phyloP scores from a whole-genome alignment of 2,113 vertebrate genomes.

The Lonchura striata region DNA sequence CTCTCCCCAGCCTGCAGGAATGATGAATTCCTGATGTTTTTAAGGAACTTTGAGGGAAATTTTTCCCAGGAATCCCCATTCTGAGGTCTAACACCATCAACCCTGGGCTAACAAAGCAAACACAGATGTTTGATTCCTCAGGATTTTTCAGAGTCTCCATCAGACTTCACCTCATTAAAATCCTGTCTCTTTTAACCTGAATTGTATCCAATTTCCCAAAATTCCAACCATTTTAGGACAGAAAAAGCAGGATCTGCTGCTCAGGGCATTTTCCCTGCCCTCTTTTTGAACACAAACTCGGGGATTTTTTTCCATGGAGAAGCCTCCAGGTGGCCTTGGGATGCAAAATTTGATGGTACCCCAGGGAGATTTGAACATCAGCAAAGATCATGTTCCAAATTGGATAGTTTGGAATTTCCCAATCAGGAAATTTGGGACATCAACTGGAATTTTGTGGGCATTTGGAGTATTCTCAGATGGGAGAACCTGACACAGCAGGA shows the following conservation, averaged over 20 bases:
- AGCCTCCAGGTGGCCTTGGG: neutral
- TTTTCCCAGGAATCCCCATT: neutral
- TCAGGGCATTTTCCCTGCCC: neutral
- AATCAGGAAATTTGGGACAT: neutral
- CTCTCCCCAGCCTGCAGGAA: neutral
- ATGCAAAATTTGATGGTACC: neutral
- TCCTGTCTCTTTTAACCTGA: neutral
- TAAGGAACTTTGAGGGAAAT: neutral
- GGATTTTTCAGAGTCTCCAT: too few relatives aligned
- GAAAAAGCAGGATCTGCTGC: neutral
- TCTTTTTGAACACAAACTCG: neutral
- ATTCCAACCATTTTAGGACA: neutral
- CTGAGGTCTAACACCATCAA: neutral
- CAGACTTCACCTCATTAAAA: neutral
- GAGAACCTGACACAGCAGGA: neutral
- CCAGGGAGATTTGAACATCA: neutral
- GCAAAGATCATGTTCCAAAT: neutral
- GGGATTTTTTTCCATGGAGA: neutral
- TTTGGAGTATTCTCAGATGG: neutral
- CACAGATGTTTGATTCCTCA: neutral
- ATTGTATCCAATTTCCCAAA: neutral
- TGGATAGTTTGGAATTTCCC: neutral
- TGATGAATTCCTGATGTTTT: neutral
- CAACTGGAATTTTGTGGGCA: neutral
- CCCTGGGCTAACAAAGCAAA: neutral